Evolutionary conservation across 1,140 invertebrate genomes (phyloP).

Genomic region (Mamestra configurata): DNA sequence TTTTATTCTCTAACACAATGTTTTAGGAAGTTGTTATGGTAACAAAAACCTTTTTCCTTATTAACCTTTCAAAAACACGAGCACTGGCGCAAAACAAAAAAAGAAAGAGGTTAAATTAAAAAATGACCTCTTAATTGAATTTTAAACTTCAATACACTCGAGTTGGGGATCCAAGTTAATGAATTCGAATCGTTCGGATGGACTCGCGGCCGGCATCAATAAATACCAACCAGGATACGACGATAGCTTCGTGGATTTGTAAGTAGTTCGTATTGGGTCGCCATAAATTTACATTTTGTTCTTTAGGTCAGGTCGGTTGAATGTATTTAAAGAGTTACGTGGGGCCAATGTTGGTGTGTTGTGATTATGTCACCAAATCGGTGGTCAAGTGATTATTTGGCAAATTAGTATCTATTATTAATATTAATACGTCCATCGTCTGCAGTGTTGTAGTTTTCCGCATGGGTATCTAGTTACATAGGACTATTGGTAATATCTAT

Average conservation of each 20-base stretch:
- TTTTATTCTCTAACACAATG: neutral
- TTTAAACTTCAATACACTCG: neutral
- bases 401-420: neutral
- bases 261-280: conserved; percentile 27
- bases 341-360: neutral
- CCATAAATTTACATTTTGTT: conserved; percentile 29
- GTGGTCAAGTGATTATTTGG: neutral
- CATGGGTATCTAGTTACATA: no score
- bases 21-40: neutral
- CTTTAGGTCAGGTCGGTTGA: neutral
- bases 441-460: no score
- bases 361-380: neutral
- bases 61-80: neutral
- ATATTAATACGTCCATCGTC: no score
- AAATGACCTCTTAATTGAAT: conserved; percentile 22
- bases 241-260: conserved; percentile 7
- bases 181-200: conserved; percentile 66
- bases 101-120: neutral
- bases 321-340: conserved; percentile 12
- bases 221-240: conserved; percentile 36
- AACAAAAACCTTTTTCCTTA: neutral
- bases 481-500: no score
- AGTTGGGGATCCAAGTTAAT: conserved; percentile 66
- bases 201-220: conserved; percentile 41
- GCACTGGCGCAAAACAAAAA: neutral